A percentile compares a stretch with the other conserved stretches of the same genome.
These are phyloP conservation scores for Florisuga fusca DNA, from an alignment of 2,797 vertebrate genomes.

Conservation along the genomic window DNA sequence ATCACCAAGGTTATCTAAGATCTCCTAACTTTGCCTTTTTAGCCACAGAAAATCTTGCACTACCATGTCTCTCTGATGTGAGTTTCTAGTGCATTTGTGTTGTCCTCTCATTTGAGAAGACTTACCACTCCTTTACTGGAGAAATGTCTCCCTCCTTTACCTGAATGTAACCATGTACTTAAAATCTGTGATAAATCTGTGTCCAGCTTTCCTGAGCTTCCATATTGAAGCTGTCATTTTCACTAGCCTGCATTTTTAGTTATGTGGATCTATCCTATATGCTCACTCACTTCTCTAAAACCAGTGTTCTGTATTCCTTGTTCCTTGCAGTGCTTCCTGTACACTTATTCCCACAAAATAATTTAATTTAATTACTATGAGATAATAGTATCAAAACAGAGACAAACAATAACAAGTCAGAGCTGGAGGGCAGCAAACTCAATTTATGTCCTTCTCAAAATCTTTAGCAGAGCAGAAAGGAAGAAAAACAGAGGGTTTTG, in stretches of 20 bases:
- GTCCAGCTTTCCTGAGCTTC: neutral
- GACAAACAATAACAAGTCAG: neutral
- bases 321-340: neutral
- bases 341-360: neutral
- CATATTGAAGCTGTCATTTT: neutral
- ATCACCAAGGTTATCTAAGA: neutral
- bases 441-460: neutral
- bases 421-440: neutral
- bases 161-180: neutral
- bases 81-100: rapidly evolving
- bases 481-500: neutral
- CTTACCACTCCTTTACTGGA: neutral
- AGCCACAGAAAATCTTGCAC: neutral
- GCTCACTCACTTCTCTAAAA: neutral
- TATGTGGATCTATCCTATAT: neutral
- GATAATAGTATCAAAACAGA: neutral
- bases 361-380: neutral
- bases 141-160: neutral
- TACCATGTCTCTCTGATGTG: neutral
- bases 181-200: neutral
- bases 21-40: neutral
- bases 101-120: neutral
- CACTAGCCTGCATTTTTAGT: neutral
- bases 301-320: neutral
- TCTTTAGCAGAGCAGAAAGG: neutral